These are phyloP conservation scores for Eolophus roseicapilla DNA, from an alignment of 2,113 vertebrate species.

Conservation along the genomic window DNA sequence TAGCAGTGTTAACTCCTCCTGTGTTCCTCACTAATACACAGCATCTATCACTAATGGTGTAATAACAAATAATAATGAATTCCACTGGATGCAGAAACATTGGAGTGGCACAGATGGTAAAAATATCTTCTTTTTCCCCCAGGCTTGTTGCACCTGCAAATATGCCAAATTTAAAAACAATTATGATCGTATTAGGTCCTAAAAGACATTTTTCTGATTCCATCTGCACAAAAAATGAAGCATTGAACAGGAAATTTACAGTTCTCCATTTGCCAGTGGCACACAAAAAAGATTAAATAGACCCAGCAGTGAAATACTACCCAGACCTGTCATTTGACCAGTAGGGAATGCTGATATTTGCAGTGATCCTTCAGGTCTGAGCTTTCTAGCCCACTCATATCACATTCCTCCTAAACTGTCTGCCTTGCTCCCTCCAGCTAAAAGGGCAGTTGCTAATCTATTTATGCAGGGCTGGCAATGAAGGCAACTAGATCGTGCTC, in stretches of 20 bases:
- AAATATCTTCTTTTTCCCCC: not conserved
- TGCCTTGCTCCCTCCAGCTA: not conserved
- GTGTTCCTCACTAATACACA: not conserved
- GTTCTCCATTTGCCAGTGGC: not conserved
- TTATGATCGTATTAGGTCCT: not conserved
- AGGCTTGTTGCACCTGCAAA: not conserved
- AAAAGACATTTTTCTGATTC: not conserved
- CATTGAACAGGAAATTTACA: not conserved
- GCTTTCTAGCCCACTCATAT: not conserved
- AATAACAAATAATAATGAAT: not conserved
- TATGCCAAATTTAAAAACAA: not conserved
- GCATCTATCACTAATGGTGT: not conserved
- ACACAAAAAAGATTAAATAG: not conserved
- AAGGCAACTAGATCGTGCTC: not conserved
- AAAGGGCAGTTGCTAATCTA: slow-evolving; percentile 8
- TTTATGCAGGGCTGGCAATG: slow-evolving; percentile 15
- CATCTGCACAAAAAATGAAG: not conserved
- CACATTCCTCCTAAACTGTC: not conserved
- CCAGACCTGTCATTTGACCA: slow-evolving; percentile 17
- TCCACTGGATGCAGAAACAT: not conserved
- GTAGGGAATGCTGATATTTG: slow-evolving; percentile 12
- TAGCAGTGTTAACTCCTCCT: not conserved
- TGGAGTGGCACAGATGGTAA: not conserved
- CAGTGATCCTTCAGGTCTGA: not conserved
- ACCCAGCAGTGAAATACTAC: slow-evolving; percentile 7